Percentiles rank a stretch among this genome's conserved stretches.
Conservation (phyloP, 2,888 invertebrate genomes). For the Xestia ashworthii region DNA sequence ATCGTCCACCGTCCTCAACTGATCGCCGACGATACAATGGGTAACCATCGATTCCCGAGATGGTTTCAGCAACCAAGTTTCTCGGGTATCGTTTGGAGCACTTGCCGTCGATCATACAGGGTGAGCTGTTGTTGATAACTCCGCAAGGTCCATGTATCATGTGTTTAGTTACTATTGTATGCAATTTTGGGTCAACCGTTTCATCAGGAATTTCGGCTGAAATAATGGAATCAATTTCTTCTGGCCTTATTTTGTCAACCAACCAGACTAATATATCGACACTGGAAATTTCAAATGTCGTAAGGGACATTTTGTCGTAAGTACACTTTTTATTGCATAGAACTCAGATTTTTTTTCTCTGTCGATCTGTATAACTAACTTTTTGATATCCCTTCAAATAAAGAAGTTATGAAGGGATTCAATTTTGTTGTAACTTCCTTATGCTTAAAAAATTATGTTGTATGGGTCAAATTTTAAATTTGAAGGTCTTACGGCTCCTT, state of each 20-base stretch:
- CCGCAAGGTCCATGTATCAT: conserved; percentile 19
- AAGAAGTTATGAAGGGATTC: no score
- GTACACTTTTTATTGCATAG: no score
- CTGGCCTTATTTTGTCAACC: conserved; percentile 2
- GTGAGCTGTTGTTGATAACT: background rate
- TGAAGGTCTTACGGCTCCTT: no score
- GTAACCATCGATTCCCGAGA: background rate
- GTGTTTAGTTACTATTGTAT: conserved; percentile 3
- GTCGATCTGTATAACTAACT: no score
- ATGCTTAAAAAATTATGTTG: no score
- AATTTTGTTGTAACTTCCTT: no score
- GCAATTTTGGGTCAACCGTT: conserved; percentile 10
- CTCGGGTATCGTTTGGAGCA: conserved; percentile 3
- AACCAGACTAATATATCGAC: conserved; percentile 19
- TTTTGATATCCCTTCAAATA: no score
- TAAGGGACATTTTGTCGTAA: no score
- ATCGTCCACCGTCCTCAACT: background rate
- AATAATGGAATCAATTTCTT: conserved; percentile 5
- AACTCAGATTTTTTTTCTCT: no score
- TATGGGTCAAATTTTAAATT: no score
- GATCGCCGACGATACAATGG: conserved; percentile 12
- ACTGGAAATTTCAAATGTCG: no score
- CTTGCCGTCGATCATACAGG: conserved; percentile 3
- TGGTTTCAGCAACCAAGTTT: background rate
- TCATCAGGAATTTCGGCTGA: conserved; percentile 4